Evolutionary conservation across 2,797 vertebrate genomes (phyloP), one percentile per base, ranked within the genome.

Genomic region (Gila robusta): DNA sequence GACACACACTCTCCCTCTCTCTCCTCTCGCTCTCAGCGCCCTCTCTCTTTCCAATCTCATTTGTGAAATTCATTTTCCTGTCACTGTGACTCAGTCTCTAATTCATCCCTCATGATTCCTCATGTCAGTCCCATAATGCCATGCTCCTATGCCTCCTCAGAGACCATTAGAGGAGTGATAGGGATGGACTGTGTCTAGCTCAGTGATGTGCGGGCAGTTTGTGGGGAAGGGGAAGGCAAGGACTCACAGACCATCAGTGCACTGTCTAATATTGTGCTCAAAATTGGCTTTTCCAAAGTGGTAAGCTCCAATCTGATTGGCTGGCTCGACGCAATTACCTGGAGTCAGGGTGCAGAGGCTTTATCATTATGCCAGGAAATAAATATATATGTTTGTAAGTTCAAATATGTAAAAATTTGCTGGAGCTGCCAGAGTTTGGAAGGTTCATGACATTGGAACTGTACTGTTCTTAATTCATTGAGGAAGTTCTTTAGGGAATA

Each of bases 1-100:
- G 44, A 59, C 86, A 23, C 71, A 12, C 59, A 88, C 90, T 89
- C 91, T 90, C 90, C 47, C 56, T 82, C 69, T 59, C 79, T 41
- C 72, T 86, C 76, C 59, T 71, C 79, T 67, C 91, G 82, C 88
- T 90, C 92, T 90, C 87, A 89, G 87, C 84, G 82, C 89, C 90
- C 87, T 89, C 88, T 90, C 72, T 89, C 84, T 91, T 91, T 89
- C 88, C 91, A 92, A 93, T 94, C 93, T 94, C 91, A 93, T 94
- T 94, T 93, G 81, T 92, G 90, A 90, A 94, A 94, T 94, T 94
- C 89, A 94, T 95, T 92, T 93, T 87, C 54, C 88, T 90, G 91
- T 94, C 93, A 93, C 91, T 81, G 23, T 90, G 90, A 92, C 87
- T 91, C 88, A 86, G 83, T 91, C 89, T 90, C 92, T 94, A 94